Conservation (phyloP, 2,888 invertebrate species). For the Congeria kusceri region DNA sequence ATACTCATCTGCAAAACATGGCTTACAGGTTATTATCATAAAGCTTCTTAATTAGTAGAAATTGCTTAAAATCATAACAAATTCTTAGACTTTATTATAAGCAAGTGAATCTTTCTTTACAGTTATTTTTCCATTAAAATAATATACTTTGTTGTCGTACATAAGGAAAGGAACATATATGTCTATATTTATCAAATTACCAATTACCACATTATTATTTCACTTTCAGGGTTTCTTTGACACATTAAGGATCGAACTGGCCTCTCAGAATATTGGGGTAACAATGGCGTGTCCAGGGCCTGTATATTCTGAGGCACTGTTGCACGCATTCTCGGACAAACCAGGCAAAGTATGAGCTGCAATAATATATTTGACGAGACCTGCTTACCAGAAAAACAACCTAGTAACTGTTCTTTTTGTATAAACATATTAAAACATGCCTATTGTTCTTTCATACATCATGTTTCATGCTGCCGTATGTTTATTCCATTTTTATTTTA, state of each 20-base stretch:
- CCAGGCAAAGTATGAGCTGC: conserved; percentile 87
- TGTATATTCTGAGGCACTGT: conserved; percentile 89
- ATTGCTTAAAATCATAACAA: not conserved
- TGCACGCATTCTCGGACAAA: conserved; percentile 90
- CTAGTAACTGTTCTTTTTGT: too few relatives aligned
- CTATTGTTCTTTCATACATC: too few relatives aligned
- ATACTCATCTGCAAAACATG: conserved; percentile 68
- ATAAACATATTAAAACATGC: too few relatives aligned
- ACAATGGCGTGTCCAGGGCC: conserved; percentile 93
- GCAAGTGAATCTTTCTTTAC: too few relatives aligned
- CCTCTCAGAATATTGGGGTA: conserved; percentile 88
- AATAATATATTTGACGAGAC: too few relatives aligned
- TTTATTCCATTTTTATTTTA: not conserved
- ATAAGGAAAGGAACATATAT: too few relatives aligned
- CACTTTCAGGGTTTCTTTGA: conserved; percentile 90
- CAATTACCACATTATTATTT: not conserved
- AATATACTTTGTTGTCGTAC: too few relatives aligned
- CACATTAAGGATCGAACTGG: conserved; percentile 88
- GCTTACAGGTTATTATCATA: conserved; percentile 60
- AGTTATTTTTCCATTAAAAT: too few relatives aligned
- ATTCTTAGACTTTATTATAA: too few relatives aligned
- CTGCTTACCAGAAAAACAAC: too few relatives aligned
- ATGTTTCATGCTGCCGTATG: too few relatives aligned
- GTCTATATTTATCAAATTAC: too few relatives aligned
- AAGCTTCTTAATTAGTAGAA: not conserved